Base-by-base conservation (phyloP, 2,888 invertebrate genomes). In the Eristalis tenax region DNA sequence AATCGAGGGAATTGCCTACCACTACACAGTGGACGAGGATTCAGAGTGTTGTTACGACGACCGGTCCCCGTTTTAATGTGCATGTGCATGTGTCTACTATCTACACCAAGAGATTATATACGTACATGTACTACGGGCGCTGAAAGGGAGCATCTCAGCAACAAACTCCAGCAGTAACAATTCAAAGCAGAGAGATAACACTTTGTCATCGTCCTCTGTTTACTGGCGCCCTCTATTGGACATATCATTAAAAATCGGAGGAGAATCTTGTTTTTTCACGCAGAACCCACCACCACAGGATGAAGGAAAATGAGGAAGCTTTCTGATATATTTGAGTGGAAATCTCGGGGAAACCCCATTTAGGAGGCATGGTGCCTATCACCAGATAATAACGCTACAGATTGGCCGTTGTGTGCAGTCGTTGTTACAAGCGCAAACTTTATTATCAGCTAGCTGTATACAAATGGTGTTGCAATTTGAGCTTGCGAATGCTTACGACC, bases 401-500 rank as follows among this genome's bases (percentile, higher is more conserved):
- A 66, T 66, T 65, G 38, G 35, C 66, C 66, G 22, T 26, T 66
- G 66, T 66, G 66, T 43, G 43, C 43, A 43, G 38, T 23, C 23
- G 43, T 26, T 40, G 66, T 50, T 40, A 38, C 43, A 38, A 65
- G 13, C 40, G 23, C 35, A 40, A 65, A 26, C 23, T 66, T 66
- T 66, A 50, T 66, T 66, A 66, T 66, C 66, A 28, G 66, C 66
- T 50, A n/a, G 66, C 66, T 50, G 15, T 66, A 66, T 23, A 22
- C 43, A 66, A 66, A 26, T 66, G 43, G 23, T 66, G 43, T 66
- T 66, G 66, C 66, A 66, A 66, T 66, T 43, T 66, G 66, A 66
- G 66, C 43, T 43, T 66, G 28, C n/a, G 28, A 66, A 66, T 43
- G 66, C 43, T 66, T 38, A 38, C 43, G n/a, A n/a, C 38, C 43